phyloP scores from a whole-genome alignment of 2,888 invertebrate genomes.

The Cerceris ruficornis region DNA sequence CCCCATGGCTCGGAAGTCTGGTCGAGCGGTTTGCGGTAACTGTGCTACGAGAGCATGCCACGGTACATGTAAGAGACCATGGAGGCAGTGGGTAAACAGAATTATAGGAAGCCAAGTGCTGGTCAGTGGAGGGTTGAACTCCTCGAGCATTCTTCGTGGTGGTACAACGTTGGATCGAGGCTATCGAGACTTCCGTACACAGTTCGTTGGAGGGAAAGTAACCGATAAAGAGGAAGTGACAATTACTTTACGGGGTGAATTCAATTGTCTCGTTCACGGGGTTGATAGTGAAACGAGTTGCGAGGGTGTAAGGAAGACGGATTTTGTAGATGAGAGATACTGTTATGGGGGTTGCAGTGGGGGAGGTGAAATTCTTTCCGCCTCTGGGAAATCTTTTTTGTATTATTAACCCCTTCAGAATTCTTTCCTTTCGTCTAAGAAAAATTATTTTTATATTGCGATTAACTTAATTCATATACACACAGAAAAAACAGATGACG shows the following conservation, averaged over 20 bases:
- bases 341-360: no score
- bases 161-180: background rate
- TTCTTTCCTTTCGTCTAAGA: no score
- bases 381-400: no score
- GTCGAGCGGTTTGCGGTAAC: slow-evolving; percentile 7
- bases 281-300: background rate
- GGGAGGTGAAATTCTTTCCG: no score
- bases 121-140: slow-evolving; percentile 28
- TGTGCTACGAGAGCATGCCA: background rate
- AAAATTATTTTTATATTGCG: no score
- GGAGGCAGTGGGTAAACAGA: slow-evolving; percentile 26
- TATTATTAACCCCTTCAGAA: no score
- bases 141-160: background rate
- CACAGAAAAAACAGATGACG: no score
- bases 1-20: background rate
- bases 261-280: background rate
- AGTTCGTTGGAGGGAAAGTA: background rate
- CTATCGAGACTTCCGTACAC: background rate
- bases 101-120: slow-evolving; percentile 43
- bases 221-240: background rate
- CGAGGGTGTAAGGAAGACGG: background rate
- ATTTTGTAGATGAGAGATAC: no score
- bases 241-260: background rate
- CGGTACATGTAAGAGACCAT: background rate
- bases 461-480: no score